Evolutionary conservation across 2,797 vertebrate species (phyloP), one percentile per base, ranked within the genome.

Genomic region (Alosa sapidissima): DNA sequence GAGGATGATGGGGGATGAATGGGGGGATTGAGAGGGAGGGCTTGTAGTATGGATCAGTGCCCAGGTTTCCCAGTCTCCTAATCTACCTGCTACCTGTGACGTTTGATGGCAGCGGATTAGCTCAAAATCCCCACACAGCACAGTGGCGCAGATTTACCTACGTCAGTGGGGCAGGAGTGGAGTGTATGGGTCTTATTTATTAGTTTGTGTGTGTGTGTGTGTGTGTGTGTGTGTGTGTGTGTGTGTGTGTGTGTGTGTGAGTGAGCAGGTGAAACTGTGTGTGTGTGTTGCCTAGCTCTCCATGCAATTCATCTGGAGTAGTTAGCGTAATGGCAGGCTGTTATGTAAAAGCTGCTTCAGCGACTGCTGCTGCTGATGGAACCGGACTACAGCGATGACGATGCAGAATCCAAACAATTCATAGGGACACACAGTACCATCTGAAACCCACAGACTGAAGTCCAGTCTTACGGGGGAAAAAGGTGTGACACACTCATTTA

Each of bases 261-360:
- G 84, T 75, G 28, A 14, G 81, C 88, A 83, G 33, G 48, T 82
- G 45, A 83, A 68, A 60, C 83, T 49, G 72, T 51, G 33, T 86
- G 68, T 75, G 65, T 75, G 68, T 75, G 33, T 75, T 41, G 68
- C 16, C 68, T 41, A 75, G 33, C 68, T 75, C 19, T 51, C 19
- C 19, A 52, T 51, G 48, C 36, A 33, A 14, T 41, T 45, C 33
- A 75, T 41, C 68, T 41, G 36, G 33, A 41, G 13, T 75, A 41
- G 33, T 8, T 36, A 7, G 49, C 1, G 19, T 33, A 41, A 41
- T 75, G 52, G 51, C 65, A 54, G 86, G 82, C 72, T 36, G n/a
- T 88, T 89, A 89, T 90, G 85, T 84, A 84, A 90, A 90, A 85
- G 81, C 19, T 3, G 48, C 85, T 62, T 83, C 82, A 36, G 58